A percentile compares a stretch with the other conserved stretches of the same genome.
Evolutionary conservation across 2,888 invertebrate species (phyloP).

Genomic region (Physocephala rufipes): DNA sequence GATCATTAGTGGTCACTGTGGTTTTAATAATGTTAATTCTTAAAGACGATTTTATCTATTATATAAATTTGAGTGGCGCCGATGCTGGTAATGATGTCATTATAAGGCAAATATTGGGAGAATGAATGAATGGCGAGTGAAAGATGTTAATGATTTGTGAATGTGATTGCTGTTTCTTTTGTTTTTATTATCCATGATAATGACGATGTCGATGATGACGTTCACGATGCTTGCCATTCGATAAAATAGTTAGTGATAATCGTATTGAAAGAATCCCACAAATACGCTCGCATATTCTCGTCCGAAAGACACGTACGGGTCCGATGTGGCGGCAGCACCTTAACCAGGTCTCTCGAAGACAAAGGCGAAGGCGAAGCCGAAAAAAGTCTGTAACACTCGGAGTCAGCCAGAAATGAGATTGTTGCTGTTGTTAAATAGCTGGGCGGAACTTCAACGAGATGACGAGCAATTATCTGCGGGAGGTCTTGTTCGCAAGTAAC

Average conservation of each 20-base stretch:
- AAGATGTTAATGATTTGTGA: constrained; percentile 1
- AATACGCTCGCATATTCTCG: constrained; percentile 13
- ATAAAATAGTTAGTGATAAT: constrained; percentile 26
- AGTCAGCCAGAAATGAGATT: constrained; percentile 40
- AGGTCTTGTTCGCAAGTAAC: constrained; percentile 52
- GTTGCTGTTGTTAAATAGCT: constrained; percentile 61
- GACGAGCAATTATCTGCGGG: constrained; percentile 65
- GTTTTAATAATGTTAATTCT: too few relatives aligned
- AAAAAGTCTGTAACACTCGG: constrained; percentile 28
- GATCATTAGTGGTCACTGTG: too few relatives aligned
- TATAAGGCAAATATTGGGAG: not conserved
- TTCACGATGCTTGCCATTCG: not conserved
- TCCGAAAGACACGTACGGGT: constrained; percentile 19
- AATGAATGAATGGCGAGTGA: constrained; percentile 6
- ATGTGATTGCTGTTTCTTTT: not conserved
- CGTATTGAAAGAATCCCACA: constrained; percentile 27
- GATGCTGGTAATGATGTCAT: too few relatives aligned
- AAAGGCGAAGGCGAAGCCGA: constrained; percentile 17
- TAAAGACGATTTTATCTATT: too few relatives aligned
- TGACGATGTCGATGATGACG: not conserved
- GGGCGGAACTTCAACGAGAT: constrained; percentile 64
- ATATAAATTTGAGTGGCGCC: too few relatives aligned
- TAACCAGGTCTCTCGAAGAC: not conserved
- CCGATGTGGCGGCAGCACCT: not conserved
- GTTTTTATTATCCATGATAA: not conserved